These are phyloP conservation scores for Stratiomys singularior DNA, from an alignment of 2,888 invertebrate genomes.

Conservation along the genomic window DNA sequence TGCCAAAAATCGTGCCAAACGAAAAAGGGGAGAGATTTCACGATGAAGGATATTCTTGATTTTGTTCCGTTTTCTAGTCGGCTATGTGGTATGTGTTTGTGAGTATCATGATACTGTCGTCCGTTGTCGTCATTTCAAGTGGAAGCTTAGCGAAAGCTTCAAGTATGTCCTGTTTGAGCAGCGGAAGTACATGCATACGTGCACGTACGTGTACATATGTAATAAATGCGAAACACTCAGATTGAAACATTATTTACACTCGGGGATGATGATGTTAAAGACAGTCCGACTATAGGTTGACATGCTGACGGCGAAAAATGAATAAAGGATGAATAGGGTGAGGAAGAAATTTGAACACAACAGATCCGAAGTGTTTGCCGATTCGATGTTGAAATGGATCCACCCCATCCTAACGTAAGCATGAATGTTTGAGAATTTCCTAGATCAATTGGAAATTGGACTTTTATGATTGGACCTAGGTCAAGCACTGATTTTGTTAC, in stretches of 20 bases:
- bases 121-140: neutral
- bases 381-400: no score
- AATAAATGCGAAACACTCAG: constrained; percentile 4
- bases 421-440: neutral
- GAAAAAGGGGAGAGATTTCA: no score
- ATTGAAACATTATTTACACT: constrained; percentile 35
- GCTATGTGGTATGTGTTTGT: neutral
- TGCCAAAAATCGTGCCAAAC: neutral
- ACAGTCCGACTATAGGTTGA: neutral
- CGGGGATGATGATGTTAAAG: constrained; percentile 18
- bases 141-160: constrained; percentile 3
- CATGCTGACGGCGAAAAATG: neutral
- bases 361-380: neutral
- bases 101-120: neutral
- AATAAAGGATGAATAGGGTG: neutral
- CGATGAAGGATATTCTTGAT: no score
- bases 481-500: neutral
- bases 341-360: no score
- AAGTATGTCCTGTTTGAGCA: neutral
- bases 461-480: constrained; percentile 26
- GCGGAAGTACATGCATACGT: neutral
- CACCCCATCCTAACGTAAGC: no score
- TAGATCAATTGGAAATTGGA: constrained; percentile 11
- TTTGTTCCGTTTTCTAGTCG: neutral
- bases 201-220: neutral